phyloP scores from a whole-genome alignment of 2,888 invertebrate genomes.

The Chalcosyrphus nemorum region DNA sequence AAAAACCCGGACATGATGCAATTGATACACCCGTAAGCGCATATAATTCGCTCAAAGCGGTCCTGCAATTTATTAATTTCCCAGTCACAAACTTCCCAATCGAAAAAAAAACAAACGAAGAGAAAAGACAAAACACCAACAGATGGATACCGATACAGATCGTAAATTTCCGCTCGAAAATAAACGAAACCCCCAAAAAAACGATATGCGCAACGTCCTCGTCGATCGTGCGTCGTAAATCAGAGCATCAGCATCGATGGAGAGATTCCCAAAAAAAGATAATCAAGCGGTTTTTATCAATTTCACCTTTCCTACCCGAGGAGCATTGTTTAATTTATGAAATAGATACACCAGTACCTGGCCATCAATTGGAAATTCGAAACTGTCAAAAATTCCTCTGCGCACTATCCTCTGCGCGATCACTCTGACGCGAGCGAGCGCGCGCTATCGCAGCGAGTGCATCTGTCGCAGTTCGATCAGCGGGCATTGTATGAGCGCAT shows the following conservation, averaged over 20 bases:
- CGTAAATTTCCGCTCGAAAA: conserved; percentile 47
- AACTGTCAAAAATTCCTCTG: conserved; percentile 65
- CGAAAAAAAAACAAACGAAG: not conserved
- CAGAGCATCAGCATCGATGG: conserved; percentile 57
- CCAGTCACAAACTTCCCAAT: not conserved
- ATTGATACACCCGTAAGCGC: conserved; percentile 27
- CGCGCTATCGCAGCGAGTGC: conserved; percentile 56
- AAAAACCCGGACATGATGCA: conserved; percentile 25
- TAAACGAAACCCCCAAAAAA: conserved; percentile 48
- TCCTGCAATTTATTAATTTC: conserved; percentile 19
- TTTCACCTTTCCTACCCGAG: conserved; percentile 52
- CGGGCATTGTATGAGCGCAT: conserved; percentile 28
- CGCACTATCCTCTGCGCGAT: conserved; percentile 10
- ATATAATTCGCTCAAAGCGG: conserved; percentile 29
- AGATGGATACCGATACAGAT: conserved; percentile 49
- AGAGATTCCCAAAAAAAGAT: conserved; percentile 52
- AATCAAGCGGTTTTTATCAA: conserved; percentile 55
- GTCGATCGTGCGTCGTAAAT: conserved; percentile 72
- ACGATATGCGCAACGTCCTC: conserved; percentile 27
- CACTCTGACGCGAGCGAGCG: conserved; percentile 41
- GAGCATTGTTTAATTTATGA: conserved; percentile 68
- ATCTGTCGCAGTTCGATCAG: conserved; percentile 70
- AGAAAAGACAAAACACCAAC: conserved; percentile 11
- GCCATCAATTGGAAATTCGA: conserved; percentile 66
- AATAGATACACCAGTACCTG: conserved; percentile 57